A percentile compares a stretch with the other conserved stretches of the same genome.
These are phyloP conservation scores for Cotesia vestalis DNA, from an alignment of 1,140 invertebrate species.

Conservation along the genomic window DNA sequence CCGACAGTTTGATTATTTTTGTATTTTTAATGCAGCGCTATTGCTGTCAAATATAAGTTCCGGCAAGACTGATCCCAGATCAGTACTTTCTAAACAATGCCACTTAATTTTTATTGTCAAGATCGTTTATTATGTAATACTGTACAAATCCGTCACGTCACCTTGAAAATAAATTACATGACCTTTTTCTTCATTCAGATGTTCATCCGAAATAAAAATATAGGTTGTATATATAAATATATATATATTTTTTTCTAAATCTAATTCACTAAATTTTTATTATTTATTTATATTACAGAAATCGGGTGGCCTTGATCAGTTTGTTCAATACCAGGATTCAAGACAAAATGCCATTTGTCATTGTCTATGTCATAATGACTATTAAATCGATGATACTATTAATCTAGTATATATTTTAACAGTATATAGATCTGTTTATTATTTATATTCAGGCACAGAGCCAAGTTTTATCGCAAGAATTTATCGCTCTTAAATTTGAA, in stretches of 20 bases:
- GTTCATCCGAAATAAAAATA: not conserved
- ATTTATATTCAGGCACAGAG: conserved; percentile 48
- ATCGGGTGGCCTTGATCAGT: not conserved
- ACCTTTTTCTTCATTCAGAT: conserved; percentile 4
- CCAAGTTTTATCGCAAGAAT: conserved; percentile 42
- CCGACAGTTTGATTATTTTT: too few species aligned
- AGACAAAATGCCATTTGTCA: not conserved
- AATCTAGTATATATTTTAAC: not conserved
- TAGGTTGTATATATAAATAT: not conserved
- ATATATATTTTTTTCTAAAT: not conserved
- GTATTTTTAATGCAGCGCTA: too few species aligned
- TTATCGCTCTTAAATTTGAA: too few species aligned
- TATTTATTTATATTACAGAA: too few species aligned
- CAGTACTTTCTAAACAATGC: conserved; percentile 12
- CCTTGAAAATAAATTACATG: conserved; percentile 21
- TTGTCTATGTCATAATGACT: not conserved
- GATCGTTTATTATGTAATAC: not conserved
- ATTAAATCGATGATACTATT: conserved; percentile 6
- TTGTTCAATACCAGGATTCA: not conserved
- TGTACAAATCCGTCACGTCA: conserved; percentile 9
- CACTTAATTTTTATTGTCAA: conserved; percentile 23
- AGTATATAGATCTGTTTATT: conserved; percentile 39
- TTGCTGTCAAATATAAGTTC: too few species aligned
- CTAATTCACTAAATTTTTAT: too few species aligned
- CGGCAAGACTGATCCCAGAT: not conserved